These are phyloP conservation scores for Tortrix viridana DNA, from an alignment of 2,888 invertebrate genomes.

Conservation along the genomic window DNA sequence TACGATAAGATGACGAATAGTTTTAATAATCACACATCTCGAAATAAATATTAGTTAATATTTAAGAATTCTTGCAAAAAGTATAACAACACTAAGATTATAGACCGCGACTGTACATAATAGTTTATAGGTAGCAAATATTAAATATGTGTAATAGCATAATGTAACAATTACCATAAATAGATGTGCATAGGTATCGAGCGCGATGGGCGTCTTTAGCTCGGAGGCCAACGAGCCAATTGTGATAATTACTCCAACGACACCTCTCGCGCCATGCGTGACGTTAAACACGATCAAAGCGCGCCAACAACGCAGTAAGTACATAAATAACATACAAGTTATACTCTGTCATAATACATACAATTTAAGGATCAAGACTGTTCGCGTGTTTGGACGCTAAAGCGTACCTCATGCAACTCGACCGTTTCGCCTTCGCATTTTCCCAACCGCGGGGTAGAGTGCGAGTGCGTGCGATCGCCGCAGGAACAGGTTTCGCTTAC, in stretches of 20 bases:
- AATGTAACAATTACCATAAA: conserved; percentile 33
- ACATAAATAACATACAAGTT: conserved; percentile 46
- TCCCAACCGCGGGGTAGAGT: conserved; percentile 58
- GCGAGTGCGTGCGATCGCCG: conserved; percentile 67
- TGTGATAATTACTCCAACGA: conserved; percentile 80
- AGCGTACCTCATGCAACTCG: conserved; percentile 54
- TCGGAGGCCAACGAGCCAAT: conserved; percentile 79
- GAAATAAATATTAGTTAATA: no score
- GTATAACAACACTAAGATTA: no score
- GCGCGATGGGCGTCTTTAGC: conserved; percentile 77
- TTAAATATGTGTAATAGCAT: conserved; percentile 17
- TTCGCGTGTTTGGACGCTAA: conserved; percentile 46
- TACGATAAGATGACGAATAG: no score
- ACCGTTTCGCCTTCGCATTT: conserved; percentile 61
- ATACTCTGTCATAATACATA: conserved; percentile 52
- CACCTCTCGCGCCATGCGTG: conserved; percentile 79
- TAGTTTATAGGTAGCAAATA: conserved; percentile 11
- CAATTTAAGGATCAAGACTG: conserved; percentile 57
- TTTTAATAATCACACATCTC: no score
- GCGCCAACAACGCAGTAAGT: conserved; percentile 60
- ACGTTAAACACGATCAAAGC: conserved; percentile 63
- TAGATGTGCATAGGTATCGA: conserved; percentile 50
- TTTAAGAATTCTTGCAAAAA: no score
- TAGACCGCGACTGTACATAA: neutral
- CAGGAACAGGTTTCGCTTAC: conserved; percentile 75